A percentile compares a stretch with the other conserved stretches of the same genome.
phyloP scores from a whole-genome alignment of 1,140 invertebrate genomes.

The Lanistes nyassanus region DNA sequence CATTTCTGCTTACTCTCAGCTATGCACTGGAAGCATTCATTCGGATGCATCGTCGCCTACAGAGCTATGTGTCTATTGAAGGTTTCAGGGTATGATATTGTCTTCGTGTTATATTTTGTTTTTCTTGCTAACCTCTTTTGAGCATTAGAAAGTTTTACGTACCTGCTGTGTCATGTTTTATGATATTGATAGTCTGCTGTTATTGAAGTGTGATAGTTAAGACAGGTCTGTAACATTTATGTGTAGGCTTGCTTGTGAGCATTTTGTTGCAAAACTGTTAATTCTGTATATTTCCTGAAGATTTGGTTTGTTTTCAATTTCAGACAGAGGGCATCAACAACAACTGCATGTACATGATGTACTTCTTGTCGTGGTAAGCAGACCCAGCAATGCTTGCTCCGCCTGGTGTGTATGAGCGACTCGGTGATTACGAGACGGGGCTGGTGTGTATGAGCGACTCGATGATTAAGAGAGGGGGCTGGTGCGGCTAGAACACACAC shows the following conservation, averaged over 20 bases:
- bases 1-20: conserved; percentile 33
- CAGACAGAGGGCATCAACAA: conserved; percentile 14
- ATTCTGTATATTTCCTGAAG: too few relatives aligned
- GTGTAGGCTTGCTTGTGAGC: too few relatives aligned
- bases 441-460: neutral
- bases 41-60: conserved; percentile 20
- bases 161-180: too few relatives aligned
- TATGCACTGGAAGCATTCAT: conserved; percentile 36
- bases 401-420: neutral
- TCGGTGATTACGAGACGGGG: neutral
- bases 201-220: too few relatives aligned
- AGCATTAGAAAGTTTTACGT: too few relatives aligned
- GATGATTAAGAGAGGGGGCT: neutral
- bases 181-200: too few relatives aligned
- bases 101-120: neutral
- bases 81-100: neutral
- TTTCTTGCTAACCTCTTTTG: neutral
- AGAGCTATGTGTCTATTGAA: conserved; percentile 5
- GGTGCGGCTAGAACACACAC: too few relatives aligned
- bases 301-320: neutral
- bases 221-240: too few relatives aligned
- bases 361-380: conserved; percentile 20
- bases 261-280: too few relatives aligned
- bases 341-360: conserved; percentile 17
- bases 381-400: neutral